Evolutionary conservation across 2,888 invertebrate species (phyloP), one percentile per base, ranked within the genome.

Genomic region (Lordiphosa fenestrarum): DNA sequence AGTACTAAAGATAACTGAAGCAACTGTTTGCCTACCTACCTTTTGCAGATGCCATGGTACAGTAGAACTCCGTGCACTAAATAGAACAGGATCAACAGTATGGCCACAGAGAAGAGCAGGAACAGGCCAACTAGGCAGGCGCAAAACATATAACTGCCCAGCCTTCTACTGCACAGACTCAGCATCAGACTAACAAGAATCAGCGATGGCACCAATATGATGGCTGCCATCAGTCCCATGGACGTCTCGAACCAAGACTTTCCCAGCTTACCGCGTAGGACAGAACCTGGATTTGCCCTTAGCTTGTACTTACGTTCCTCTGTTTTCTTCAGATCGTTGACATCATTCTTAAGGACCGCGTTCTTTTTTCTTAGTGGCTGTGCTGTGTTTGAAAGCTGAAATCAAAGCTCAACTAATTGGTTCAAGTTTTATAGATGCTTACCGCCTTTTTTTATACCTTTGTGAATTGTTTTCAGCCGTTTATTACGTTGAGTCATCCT

Each of bases 61-160:
- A 55, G 13, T 7, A 52, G 13, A 3, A 54, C 13, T 1, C 66
- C 66, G 38, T 58, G 58, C 4, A 66, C n/a, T 6, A 64, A 21
- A 37, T 46, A 64, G 19, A 53, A 66, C 1, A 66, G 12, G 2
- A 12, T 4, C 6, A 55, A 13, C 0, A 59, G 4, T 2, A 48
- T 13, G 13, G 30, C 23, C 2, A 64, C 0, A 3, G 33, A n/a
- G 6, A 59, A 53, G 1, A 58, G 9, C 3, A 42, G 2, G 10
- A 54, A 55, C n/a, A 52, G 30, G 4, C 33, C 7, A 5, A 52
- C 1, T 4, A 59, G 6, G 1, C 13, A 13, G 0, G 23, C 15
- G 10, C 52, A 52, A 3, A 58, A 21, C 13, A 58, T 6, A 15
- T 33, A 30, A 12, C 35, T 40, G 40, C 40, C 47, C 10, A 33